Evolutionary conservation across 1,140 invertebrate genomes (phyloP).

Genomic region (Lucilia sericata): DNA sequence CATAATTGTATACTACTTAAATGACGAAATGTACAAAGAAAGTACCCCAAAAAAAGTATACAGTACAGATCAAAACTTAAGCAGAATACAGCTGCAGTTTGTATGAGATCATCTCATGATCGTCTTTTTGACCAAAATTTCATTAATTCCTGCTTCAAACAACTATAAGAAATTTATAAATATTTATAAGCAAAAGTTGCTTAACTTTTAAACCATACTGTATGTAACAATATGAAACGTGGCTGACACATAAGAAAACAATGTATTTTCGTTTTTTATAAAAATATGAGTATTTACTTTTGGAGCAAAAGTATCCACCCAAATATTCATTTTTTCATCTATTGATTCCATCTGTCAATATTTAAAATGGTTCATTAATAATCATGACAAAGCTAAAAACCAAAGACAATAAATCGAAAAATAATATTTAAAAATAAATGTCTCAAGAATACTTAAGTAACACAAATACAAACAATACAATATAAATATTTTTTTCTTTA

Average conservation of each 20-base stretch:
- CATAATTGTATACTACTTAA: background rate
- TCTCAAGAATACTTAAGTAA: too few species aligned
- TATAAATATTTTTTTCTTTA: too few species aligned
- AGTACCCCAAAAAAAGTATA: background rate
- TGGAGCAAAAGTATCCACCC: background rate
- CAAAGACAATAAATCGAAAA: constrained; percentile 6
- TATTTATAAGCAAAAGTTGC: too few species aligned
- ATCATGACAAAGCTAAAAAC: background rate
- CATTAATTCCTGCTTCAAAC: too few species aligned
- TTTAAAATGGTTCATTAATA: constrained; percentile 20
- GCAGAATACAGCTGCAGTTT: too few species aligned
- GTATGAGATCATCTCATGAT: too few species aligned
- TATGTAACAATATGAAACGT: background rate
- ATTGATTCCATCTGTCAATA: background rate
- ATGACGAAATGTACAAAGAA: background rate
- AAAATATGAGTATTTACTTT: background rate
- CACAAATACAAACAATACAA: too few species aligned
- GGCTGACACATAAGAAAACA: background rate
- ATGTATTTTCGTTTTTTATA: background rate
- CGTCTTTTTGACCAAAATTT: too few species aligned
- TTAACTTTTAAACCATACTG: too few species aligned
- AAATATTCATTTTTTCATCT: background rate
- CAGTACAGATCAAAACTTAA: too few species aligned
- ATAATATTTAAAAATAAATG: background rate
- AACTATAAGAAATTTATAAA: too few species aligned